A percentile compares a stretch with the other conserved stretches of the same genome.
Conservation (phyloP, 2,888 invertebrate species). For the Apodemia duryi region DNA sequence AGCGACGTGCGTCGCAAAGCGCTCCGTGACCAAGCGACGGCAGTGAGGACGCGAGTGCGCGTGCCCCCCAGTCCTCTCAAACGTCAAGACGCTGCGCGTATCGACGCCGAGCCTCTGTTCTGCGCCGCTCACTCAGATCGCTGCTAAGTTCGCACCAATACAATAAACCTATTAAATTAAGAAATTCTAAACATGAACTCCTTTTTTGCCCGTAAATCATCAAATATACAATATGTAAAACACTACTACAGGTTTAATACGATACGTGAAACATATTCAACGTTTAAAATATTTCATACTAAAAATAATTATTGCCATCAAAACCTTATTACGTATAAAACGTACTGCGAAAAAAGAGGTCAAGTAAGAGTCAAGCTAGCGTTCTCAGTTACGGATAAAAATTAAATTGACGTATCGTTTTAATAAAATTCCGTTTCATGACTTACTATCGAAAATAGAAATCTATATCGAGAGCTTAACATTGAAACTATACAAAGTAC, state of each 20-base stretch:
- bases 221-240: not conserved
- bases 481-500: too few species aligned
- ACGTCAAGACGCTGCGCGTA: constrained; percentile 63
- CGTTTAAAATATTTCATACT: not conserved
- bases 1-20: constrained; percentile 50
- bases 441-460: not conserved
- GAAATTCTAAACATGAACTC: constrained; percentile 7
- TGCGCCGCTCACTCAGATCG: constrained; percentile 44
- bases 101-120: constrained; percentile 48
- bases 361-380: constrained; percentile 4
- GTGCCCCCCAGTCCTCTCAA: constrained; percentile 47
- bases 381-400: constrained; percentile 2
- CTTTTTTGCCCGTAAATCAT: not conserved
- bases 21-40: constrained; percentile 41
- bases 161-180: constrained; percentile 58
- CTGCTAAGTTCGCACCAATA: constrained; percentile 52
- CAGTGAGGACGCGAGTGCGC: constrained; percentile 55
- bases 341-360: constrained; percentile 5
- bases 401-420: not conserved
- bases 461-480: not conserved
- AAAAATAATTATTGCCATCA: not conserved
- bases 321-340: not conserved
- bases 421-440: not conserved
- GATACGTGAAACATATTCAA: not conserved
- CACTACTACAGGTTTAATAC: not conserved